Percentiles rank a stretch among this genome's conserved stretches.
Conservation (phyloP, 1,140 invertebrate genomes). For the Drosophila tristis region DNA sequence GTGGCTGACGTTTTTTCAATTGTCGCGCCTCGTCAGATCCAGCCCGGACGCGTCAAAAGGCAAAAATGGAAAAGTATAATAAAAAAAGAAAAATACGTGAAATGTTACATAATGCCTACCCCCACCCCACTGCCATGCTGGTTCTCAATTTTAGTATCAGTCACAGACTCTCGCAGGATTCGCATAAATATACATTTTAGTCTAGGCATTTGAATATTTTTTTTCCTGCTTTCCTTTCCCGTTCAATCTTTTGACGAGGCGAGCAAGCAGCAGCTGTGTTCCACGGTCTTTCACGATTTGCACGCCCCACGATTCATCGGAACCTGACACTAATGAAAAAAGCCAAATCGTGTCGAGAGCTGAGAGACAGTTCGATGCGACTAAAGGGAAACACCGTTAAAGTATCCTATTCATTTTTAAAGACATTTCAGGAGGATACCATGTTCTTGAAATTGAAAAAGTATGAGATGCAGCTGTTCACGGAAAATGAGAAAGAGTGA, state of each 20-base stretch:
- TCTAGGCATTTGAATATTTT: conserved; percentile 54
- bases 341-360: conserved; percentile 38
- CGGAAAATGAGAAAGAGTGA: too few relatives aligned
- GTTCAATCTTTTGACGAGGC: conserved; percentile 53
- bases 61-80: conserved; percentile 40
- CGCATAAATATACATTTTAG: conserved; percentile 56
- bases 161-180: conserved; percentile 28
- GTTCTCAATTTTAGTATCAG: conserved; percentile 20
- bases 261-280: conserved; percentile 40
- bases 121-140: background rate
- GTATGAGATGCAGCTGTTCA: too few relatives aligned
- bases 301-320: conserved; percentile 36
- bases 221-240: background rate
- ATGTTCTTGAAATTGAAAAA: too few relatives aligned
- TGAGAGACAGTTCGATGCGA: conserved; percentile 19
- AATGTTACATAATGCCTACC: conserved; percentile 56
- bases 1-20: conserved; percentile 54
- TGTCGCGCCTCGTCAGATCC: conserved; percentile 36
- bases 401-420: too few relatives aligned
- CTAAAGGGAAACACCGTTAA: background rate
- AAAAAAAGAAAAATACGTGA: conserved; percentile 40
- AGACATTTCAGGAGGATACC: too few relatives aligned
- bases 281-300: conserved; percentile 31
- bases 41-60: conserved; percentile 37
- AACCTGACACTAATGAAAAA: conserved; percentile 51